Percentiles rank a stretch among this genome's conserved stretches.
phyloP scores from a whole-genome alignment of 2,113 vertebrate species.

The Forbesichthys agassizii region DNA sequence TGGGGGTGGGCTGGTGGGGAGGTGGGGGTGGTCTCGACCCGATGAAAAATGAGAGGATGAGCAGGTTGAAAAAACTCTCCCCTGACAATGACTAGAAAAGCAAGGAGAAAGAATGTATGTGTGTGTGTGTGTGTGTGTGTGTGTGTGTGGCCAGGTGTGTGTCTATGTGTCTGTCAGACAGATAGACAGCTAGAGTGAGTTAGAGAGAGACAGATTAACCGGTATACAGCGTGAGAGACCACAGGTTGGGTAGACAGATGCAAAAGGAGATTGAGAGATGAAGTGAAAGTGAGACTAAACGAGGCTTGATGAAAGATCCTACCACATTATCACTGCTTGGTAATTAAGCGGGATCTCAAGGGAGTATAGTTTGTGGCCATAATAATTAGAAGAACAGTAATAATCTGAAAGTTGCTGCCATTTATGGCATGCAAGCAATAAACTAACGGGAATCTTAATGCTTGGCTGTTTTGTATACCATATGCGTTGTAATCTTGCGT shows the following conservation, averaged over 20 bases:
- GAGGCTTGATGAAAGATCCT: background rate
- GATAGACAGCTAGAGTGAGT: conserved; percentile 8
- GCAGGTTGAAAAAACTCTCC: conserved; percentile 72
- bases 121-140: conserved; percentile 15
- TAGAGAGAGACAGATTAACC: conserved; percentile 7
- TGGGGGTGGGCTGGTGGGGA: too few species aligned
- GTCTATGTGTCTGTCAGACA: background rate
- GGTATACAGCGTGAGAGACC: conserved; percentile 20
- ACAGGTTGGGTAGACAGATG: background rate
- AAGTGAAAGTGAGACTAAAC: background rate
- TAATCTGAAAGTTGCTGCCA: too few species aligned
- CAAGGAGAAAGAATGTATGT: conserved; percentile 31
- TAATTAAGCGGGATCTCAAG: too few species aligned
- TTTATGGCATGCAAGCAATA: too few species aligned
- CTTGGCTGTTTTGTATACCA: too few species aligned
- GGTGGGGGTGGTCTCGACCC: too few species aligned
- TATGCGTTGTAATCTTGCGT: too few species aligned
- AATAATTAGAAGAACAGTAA: too few species aligned
- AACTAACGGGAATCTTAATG: too few species aligned
- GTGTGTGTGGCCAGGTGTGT: too few species aligned
- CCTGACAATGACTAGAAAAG: conserved; percentile 64
- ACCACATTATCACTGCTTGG: too few species aligned
- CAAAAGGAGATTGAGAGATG: conserved; percentile 2
- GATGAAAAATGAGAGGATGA: conserved; percentile 75
- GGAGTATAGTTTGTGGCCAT: too few species aligned